Percentiles rank a stretch among this genome's conserved stretches.
Evolutionary conservation across 1,140 invertebrate species (phyloP).

Genomic region (Bradynema listronoti): DNA sequence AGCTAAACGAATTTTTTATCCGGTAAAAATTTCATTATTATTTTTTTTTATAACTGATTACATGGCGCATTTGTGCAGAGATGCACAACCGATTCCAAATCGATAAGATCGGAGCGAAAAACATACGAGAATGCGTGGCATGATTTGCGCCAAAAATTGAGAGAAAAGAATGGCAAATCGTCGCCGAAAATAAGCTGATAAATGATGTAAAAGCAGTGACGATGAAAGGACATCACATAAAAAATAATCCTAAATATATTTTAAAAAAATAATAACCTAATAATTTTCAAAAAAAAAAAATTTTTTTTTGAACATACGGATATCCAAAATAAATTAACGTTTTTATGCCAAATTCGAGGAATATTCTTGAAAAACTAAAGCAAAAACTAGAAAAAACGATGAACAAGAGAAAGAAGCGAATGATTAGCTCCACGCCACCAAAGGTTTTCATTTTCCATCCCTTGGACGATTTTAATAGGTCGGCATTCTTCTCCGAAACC

Average conservation of each 20-base stretch:
- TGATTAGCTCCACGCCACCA: background rate
- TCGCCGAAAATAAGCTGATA: background rate
- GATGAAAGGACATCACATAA: too few relatives aligned
- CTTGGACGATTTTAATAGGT: background rate
- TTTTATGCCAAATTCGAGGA: slow-evolving; percentile 67
- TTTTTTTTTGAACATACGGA: slow-evolving; percentile 82
- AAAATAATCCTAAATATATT: background rate
- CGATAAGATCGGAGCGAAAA: too few relatives aligned
- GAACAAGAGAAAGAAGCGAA: slow-evolving; percentile 31
- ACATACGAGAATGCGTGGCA: too few relatives aligned
- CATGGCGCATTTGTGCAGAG: slow-evolving; percentile 14
- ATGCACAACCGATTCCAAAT: slow-evolving; percentile 9
- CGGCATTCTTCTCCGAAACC: too few relatives aligned
- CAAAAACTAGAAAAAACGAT: slow-evolving; percentile 52
- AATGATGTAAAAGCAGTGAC: background rate
- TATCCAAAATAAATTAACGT: slow-evolving; percentile 76
- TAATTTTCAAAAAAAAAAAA: background rate
- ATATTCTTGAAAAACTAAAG: slow-evolving; percentile 70
- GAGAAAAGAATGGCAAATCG: background rate
- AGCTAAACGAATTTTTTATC: slow-evolving; percentile 12
- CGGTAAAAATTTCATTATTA: background rate
- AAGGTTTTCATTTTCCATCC: background rate
- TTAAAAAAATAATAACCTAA: background rate
- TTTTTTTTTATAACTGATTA: background rate
- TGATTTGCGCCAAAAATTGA: background rate